Evolutionary conservation across 1,140 invertebrate genomes (phyloP).

Genomic region (Drusus annulatus): DNA sequence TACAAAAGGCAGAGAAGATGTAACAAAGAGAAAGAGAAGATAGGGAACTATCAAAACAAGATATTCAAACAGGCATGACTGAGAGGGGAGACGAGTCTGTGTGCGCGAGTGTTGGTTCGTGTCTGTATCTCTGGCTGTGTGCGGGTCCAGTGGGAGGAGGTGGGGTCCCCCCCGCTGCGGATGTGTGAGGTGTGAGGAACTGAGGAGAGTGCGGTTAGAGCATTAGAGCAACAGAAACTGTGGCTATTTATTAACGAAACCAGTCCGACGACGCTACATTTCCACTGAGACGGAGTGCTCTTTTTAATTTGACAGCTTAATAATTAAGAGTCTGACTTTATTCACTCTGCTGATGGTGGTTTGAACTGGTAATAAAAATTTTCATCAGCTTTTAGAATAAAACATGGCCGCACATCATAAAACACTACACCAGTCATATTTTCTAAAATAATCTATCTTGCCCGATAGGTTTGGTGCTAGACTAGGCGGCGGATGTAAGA

Average conservation of each 20-base stretch:
- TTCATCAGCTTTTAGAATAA: too few species aligned
- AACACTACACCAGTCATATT: too few species aligned
- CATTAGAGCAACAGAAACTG: constrained; percentile 2
- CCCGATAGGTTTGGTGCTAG: too few species aligned
- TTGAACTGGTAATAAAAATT: too few species aligned
- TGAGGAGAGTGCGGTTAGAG: neutral
- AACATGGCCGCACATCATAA: too few species aligned
- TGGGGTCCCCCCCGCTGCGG: neutral
- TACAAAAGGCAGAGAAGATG: constrained; percentile 36
- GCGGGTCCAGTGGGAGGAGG: constrained; percentile 19
- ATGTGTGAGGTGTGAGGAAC: constrained; percentile 5
- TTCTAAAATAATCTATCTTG: too few species aligned
- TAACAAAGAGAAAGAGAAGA: constrained; percentile 38
- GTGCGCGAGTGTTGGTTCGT: neutral
- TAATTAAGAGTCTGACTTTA: neutral
- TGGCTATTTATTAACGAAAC: constrained; percentile 29
- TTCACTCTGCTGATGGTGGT: too few species aligned
- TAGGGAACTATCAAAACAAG: constrained; percentile 55
- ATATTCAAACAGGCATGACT: constrained; percentile 45
- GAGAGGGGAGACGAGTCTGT: constrained; percentile 5
- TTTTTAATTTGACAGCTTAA: constrained; percentile 18
- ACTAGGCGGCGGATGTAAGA: too few species aligned
- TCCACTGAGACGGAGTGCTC: neutral
- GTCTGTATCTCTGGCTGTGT: neutral
- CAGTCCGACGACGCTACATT: constrained; percentile 17